Evolutionary conservation across 2,113 vertebrate genomes (phyloP).

Genomic region (Callaeas wilsoni): DNA sequence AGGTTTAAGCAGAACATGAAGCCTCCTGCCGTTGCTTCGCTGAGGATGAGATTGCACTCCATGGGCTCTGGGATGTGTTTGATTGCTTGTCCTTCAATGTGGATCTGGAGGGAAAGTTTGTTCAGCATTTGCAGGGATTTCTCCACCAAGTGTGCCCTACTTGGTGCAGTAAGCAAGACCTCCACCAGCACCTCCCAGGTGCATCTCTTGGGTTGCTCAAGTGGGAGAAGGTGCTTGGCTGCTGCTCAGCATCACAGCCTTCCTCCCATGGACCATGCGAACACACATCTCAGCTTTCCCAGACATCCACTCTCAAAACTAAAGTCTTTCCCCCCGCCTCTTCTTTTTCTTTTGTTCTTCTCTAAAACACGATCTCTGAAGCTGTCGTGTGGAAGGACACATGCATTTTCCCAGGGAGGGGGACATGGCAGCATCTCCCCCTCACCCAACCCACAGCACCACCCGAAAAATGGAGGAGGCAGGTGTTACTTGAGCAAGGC

Average conservation of each 20-base stretch:
- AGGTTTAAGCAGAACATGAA: neutral
- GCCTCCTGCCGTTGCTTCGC: fast-evolving
- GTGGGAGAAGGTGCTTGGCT: neutral
- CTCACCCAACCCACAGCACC: neutral
- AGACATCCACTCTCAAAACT: neutral
- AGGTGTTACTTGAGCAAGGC: neutral
- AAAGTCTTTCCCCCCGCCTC: fast-evolving
- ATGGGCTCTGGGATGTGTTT: neutral
- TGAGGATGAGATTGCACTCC: neutral
- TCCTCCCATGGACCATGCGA: neutral
- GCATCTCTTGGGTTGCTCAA: neutral
- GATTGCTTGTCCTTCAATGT: neutral
- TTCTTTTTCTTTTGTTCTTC: neutral
- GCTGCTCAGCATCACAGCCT: neutral
- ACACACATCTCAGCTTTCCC: neutral
- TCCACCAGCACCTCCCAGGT: neutral
- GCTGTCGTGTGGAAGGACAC: neutral
- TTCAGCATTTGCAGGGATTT: neutral
- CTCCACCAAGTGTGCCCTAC: neutral
- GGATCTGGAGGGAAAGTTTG: neutral
- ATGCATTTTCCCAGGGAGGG: neutral
- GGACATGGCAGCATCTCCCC: neutral
- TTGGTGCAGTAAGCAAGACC: neutral
- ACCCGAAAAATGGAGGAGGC: neutral
- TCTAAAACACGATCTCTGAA: neutral